Percentiles rank a stretch among this genome's conserved stretches.
phyloP scores from a whole-genome alignment of 2,888 invertebrate genomes.

The Argyresthia goedartella region DNA sequence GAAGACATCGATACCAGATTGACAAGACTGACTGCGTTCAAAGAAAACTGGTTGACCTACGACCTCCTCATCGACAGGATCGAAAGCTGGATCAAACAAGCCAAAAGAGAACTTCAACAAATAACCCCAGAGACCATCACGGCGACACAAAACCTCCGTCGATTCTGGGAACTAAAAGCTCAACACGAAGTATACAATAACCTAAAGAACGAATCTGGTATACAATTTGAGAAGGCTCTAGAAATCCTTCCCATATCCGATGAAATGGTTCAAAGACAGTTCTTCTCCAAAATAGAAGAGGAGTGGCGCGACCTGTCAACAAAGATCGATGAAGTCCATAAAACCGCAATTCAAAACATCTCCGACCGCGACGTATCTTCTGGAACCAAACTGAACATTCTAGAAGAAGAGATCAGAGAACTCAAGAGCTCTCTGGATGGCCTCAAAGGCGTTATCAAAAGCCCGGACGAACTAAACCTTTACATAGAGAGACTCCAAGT shows the following conservation, averaged over 20 bases:
- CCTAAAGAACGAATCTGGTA: conserved; percentile 78
- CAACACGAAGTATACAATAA: conserved; percentile 88
- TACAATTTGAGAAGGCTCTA: conserved; percentile 82
- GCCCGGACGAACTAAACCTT: conserved; percentile 84
- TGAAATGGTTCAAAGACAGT: conserved; percentile 84
- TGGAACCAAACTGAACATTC: conserved; percentile 78
- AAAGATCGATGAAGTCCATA: conserved; percentile 76
- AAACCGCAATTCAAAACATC: conserved; percentile 76
- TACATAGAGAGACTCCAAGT: conserved; percentile 87
- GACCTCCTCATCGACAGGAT: conserved; percentile 80
- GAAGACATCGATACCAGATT: conserved; percentile 82
- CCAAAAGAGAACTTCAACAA: conserved; percentile 77
- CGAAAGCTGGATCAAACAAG: conserved; percentile 81
- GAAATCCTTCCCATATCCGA: conserved; percentile 86
- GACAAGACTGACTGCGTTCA: conserved; percentile 79
- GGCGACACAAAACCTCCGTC: conserved; percentile 79
- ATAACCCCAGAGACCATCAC: conserved; percentile 76
- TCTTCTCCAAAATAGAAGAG: conserved; percentile 82
- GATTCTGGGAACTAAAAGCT: conserved; percentile 91
- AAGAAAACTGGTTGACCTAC: conserved; percentile 83
- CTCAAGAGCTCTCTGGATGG: conserved; percentile 77
- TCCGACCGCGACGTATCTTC: conserved; percentile 81
- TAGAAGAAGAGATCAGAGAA: conserved; percentile 84
- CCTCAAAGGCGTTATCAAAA: conserved; percentile 84
- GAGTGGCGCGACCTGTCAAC: conserved; percentile 79